These are phyloP conservation scores for Drosophila navojoa DNA, from an alignment of 1,140 invertebrate species.

Conservation along the genomic window DNA sequence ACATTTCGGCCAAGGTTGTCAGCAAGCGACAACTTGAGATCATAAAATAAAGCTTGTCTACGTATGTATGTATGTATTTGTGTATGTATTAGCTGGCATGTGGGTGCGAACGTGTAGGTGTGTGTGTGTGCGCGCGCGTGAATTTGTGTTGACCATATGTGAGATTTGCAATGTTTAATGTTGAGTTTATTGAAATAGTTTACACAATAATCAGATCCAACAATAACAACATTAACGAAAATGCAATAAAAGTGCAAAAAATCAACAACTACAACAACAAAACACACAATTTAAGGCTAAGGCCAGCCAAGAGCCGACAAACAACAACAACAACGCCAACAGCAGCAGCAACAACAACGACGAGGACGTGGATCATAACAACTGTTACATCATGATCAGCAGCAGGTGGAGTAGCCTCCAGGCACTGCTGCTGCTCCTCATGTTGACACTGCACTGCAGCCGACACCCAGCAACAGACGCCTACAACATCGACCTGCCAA, in stretches of 20 bases:
- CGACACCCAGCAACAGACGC: conserved; percentile 9
- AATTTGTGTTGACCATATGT: conserved; percentile 53
- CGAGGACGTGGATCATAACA: neutral
- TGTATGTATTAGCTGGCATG: neutral
- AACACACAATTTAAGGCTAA: conserved; percentile 6
- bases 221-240: conserved; percentile 54
- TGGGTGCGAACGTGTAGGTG: neutral
- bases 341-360: conserved; percentile 7
- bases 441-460: conserved; percentile 28
- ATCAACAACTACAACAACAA: conserved; percentile 34
- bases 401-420: conserved; percentile 20
- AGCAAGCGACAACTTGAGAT: conserved; percentile 51
- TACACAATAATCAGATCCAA: conserved; percentile 31
- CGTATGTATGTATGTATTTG: conserved; percentile 17
- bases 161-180: conserved; percentile 53
- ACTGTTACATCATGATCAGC: conserved; percentile 20
- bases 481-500: conserved; percentile 83
- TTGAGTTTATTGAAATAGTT: conserved; percentile 37
- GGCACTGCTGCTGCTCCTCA: conserved; percentile 23
- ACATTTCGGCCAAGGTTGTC: conserved; percentile 73
- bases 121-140: conserved; percentile 6
- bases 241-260: conserved; percentile 57
- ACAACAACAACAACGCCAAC: conserved; percentile 16
- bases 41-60: conserved; percentile 54
- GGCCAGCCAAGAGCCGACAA: conserved; percentile 10